Evolutionary conservation across 2,888 invertebrate genomes (phyloP), one percentile per base, ranked within the genome.

Genomic region (Hedya salicella): DNA sequence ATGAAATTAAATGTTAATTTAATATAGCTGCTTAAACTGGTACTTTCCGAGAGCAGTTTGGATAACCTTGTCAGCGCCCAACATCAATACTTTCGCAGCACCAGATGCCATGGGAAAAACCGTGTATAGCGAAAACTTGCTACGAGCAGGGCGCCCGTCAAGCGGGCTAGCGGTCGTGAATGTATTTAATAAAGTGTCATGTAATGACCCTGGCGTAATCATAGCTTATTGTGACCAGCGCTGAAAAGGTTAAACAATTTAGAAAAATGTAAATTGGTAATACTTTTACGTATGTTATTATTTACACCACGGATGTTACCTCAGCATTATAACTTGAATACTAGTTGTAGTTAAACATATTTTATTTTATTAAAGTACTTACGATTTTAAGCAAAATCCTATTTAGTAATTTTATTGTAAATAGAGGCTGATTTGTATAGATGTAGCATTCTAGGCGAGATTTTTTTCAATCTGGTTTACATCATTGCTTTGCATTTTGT

Each of bases 321-420:
- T 60, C 49, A 36, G 36, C 46, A 46, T 53, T n/a, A 16, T 25
- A 44, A 57, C 44, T 57, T 57, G 32, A 57, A 57, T 46, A 46
- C 42, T 32, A 32, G 57, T 32, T 32, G 44, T 57, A 46, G 44
- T 32, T 30, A 30, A 39, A 46, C 52, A 52, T 60, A 53, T 53
- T 46, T 53, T 44, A 39, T 69, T 73, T 74, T 74, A 74, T 69
- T 68, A 72, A 72, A 72, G 69, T 71, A 69, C 75, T 75, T 69
- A 71, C 77, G 74, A 70, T 70, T 73, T 70, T 81, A 81, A 79
- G 79, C 75, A 73, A 75, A 78, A 72, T 76, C 71, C 78, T 77
- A 77, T 70, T 73, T 78, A 68, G 60, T 60, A 73, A 70, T 75
- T 68, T 80, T 75, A 74, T 70, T 80, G 80, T 83, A 82, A 75